A percentile compares a stretch with the other conserved stretches of the same genome.
Evolutionary conservation across 1,140 invertebrate genomes (phyloP).

Genomic region (Papilio glaucus): DNA sequence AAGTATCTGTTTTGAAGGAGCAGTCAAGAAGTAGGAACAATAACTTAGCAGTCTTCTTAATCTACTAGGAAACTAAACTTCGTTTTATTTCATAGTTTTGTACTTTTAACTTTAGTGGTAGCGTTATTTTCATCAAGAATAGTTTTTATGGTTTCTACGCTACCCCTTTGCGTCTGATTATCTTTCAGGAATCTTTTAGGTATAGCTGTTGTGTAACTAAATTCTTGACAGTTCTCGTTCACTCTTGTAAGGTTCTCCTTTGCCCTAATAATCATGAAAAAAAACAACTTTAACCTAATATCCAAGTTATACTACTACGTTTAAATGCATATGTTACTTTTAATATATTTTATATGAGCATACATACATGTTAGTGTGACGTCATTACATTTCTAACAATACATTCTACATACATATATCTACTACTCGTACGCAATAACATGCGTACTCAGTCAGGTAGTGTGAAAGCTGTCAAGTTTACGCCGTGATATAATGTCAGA

Average conservation of each 20-base stretch:
- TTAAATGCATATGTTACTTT: too few species aligned
- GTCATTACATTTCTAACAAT: too few species aligned
- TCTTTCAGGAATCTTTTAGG: constrained; percentile 40
- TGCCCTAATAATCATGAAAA: constrained; percentile 59
- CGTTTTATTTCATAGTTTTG: constrained; percentile 44
- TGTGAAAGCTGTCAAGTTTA: too few species aligned
- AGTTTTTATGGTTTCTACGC: constrained; percentile 59
- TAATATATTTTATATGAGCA: too few species aligned
- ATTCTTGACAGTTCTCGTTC: constrained; percentile 37
- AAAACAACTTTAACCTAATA: constrained; percentile 14
- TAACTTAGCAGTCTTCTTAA: background rate
- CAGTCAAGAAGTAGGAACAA: background rate
- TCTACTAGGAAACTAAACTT: background rate
- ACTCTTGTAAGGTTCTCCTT: constrained; percentile 53
- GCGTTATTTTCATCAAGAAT: constrained; percentile 47
- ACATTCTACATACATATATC: too few species aligned
- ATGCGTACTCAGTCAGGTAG: too few species aligned
- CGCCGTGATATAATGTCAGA: too few species aligned
- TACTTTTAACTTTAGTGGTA: constrained; percentile 45
- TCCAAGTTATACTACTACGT: too few species aligned
- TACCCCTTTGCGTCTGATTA: constrained; percentile 49
- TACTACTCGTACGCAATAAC: too few species aligned
- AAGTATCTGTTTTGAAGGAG: background rate
- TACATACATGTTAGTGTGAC: too few species aligned
- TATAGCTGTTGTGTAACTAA: constrained; percentile 43